Percentiles rank a stretch among this genome's conserved stretches.
Evolutionary conservation across 2,113 vertebrate species (phyloP).

Genomic region (Eretmochelys imbricata): DNA sequence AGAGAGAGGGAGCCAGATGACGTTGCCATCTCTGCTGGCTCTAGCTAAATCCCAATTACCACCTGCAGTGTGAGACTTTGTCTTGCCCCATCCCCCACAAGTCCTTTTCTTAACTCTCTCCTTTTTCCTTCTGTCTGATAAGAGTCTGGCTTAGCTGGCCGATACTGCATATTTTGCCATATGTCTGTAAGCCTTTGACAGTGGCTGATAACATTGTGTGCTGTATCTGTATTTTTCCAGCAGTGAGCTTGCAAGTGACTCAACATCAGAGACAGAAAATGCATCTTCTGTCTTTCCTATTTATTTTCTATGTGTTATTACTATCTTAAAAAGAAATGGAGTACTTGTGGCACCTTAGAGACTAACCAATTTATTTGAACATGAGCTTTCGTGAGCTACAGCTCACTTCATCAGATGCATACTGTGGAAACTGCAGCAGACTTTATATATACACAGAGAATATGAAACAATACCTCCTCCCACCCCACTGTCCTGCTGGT

Average conservation of each 20-base stretch:
- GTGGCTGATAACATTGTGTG: not conserved
- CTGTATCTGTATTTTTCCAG: not conserved
- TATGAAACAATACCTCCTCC: too few relatives aligned
- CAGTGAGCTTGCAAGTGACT: not conserved
- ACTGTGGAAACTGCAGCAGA: too few relatives aligned
- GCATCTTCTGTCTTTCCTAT: not conserved
- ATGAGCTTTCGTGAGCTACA: too few relatives aligned
- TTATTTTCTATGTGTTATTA: not conserved
- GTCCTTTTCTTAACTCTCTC: not conserved
- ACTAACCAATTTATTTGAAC: too few relatives aligned
- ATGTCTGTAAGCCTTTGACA: not conserved
- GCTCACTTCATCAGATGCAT: too few relatives aligned
- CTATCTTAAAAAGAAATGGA: too few relatives aligned
- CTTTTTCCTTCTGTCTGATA: not conserved
- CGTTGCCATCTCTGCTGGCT: not conserved
- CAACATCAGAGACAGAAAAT: not conserved
- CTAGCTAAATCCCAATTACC: not conserved
- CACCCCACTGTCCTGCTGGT: too few relatives aligned
- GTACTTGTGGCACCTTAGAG: too few relatives aligned
- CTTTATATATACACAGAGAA: too few relatives aligned
- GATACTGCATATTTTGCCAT: not conserved
- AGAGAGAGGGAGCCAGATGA: not conserved
- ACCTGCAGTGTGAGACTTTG: not conserved
- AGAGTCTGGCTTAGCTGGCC: not conserved
- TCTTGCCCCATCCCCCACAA: not conserved